Evolutionary conservation across 1,140 invertebrate species (phyloP).

Genomic region (Metaphire vulgaris): DNA sequence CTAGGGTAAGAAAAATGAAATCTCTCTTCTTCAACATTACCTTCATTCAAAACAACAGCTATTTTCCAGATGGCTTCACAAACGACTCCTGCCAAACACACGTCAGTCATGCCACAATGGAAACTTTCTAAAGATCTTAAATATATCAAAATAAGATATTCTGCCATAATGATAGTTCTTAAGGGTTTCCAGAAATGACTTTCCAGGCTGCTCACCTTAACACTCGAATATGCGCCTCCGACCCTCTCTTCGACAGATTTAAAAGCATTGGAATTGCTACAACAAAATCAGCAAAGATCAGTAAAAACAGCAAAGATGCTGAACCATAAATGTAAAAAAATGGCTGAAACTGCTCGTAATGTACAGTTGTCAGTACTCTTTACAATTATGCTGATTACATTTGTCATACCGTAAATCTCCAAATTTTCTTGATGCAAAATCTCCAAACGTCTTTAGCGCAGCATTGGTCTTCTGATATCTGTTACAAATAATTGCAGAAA

Average conservation of each 20-base stretch:
- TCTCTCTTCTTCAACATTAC: no score
- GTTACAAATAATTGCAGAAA: constrained; percentile 20
- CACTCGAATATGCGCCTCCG: constrained; percentile 84
- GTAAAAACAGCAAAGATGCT: neutral
- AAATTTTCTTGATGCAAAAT: constrained; percentile 60
- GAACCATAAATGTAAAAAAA: constrained; percentile 4
- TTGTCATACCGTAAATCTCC: constrained; percentile 68
- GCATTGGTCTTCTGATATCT: constrained; percentile 49
- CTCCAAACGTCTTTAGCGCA: constrained; percentile 66
- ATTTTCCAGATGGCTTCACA: no score
- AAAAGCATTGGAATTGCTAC: constrained; percentile 84
- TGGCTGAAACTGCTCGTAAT: neutral
- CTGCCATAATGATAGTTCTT: no score
- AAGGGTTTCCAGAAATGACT: no score
- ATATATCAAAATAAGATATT: no score
- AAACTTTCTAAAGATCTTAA: no score
- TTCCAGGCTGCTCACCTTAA: no score
- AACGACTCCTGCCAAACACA: no score
- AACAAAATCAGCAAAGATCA: constrained; percentile 2
- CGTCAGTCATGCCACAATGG: no score
- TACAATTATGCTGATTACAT: neutral
- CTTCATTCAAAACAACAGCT: no score
- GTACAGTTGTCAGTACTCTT: neutral
- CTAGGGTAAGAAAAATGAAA: no score
- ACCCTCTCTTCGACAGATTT: constrained; percentile 91